phyloP scores from a whole-genome alignment of 1,140 invertebrate species.

The Drosophila kanapiae region DNA sequence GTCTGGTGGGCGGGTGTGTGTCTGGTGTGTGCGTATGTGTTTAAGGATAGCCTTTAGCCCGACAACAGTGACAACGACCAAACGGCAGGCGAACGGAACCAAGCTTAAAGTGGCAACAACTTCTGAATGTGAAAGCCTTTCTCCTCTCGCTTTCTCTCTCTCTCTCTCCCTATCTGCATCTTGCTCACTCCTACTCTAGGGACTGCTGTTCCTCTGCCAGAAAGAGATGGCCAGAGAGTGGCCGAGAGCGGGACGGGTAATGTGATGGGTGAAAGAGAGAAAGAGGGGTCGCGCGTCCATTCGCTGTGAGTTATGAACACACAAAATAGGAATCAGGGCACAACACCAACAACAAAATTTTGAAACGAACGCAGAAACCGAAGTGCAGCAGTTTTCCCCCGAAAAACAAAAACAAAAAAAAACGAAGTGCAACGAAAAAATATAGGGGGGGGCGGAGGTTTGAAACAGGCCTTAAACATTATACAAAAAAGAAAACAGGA shows the following conservation, averaged over 20 bases:
- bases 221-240: constrained; percentile 31
- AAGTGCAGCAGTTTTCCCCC: constrained; percentile 4
- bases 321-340: constrained; percentile 20
- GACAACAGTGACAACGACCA: constrained; percentile 36
- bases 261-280: neutral
- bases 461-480: no score
- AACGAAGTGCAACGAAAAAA: neutral
- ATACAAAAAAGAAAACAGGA: neutral
- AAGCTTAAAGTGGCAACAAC: constrained; percentile 42
- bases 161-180: neutral
- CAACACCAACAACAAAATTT: constrained; percentile 2
- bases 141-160: constrained; percentile 12
- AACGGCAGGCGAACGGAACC: constrained; percentile 17
- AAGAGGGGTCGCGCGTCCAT: constrained; percentile 1
- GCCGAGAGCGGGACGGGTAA: constrained; percentile 5
- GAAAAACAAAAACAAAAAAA: no score
- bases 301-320: constrained; percentile 19
- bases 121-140: constrained; percentile 36
- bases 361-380: constrained; percentile 8
- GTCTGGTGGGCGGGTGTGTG: neutral
- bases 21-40: constrained; percentile 4
- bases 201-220: neutral
- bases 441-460: fast-evolving
- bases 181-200: neutral
- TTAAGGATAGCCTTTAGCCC: constrained; percentile 31